Base-by-base conservation (phyloP, 2,888 invertebrate genomes). In the Drosophila kokeensis region DNA sequence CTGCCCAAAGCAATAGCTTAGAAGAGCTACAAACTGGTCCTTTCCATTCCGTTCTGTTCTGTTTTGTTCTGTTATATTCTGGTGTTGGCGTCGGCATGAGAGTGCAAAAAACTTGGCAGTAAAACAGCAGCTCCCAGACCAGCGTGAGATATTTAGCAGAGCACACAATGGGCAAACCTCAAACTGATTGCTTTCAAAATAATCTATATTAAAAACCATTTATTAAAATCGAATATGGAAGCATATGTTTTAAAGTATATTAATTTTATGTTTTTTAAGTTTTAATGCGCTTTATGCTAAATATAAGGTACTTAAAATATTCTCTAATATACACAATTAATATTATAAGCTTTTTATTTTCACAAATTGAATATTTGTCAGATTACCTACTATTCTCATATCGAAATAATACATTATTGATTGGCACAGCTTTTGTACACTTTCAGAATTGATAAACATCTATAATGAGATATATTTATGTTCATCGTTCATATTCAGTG, bases 91-190 rank as follows among this genome's bases (percentile, higher is more conserved):
- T 76, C 67, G 67, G 73, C 81, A 79, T 74, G 89, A 88, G 86
- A 71, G 87, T 88, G 87, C 89, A 82, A 78, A 81, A 78, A 84
- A 83, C 81, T 85, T 86, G 89, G 75, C 81, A 88, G 83, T 77
- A 79, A 80, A 83, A 80, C 82, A 85, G 83, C 69, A 73, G 63
- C 55, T 75, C 69, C 65, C 68, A 36, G 45, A 21, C 57, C 76
- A 71, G 61, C 50, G 48, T 24, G 49, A 64, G 57, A 76, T 76
- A 80, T 76, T 80, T 69, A 79, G 62, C 81, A 80, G 76, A 63
- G 61, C 69, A 58, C 11, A 79, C 79, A 45, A 49, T 79, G 81
- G 76, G 57, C 30, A n/a, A 6, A 11, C 36, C n/a, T 24, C 5
- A 18, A 29, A 34, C 21, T 11, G 5, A 42, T 21, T 38, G 4